Percentiles rank a stretch among this genome's conserved stretches.
Evolutionary conservation across 2,113 vertebrate genomes (phyloP).

Genomic region (Harpagus bidentatus): DNA sequence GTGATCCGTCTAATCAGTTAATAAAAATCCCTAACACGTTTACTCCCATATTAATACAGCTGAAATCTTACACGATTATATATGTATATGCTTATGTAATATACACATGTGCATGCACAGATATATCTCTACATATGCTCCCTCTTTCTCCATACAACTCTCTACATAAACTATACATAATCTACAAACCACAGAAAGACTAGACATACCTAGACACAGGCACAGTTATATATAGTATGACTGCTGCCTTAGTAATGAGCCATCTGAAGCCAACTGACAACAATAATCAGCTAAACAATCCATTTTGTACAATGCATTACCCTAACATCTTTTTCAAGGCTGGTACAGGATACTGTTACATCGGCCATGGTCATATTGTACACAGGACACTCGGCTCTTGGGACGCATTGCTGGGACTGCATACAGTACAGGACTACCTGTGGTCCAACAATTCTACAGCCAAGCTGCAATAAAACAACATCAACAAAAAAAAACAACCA

Average conservation of each 20-base stretch:
- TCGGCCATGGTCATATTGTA: constrained; percentile 95
- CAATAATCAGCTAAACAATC: accelerated
- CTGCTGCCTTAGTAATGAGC: not conserved
- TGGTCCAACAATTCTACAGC: constrained; percentile 92
- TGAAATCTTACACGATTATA: not conserved
- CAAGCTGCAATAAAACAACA: constrained; percentile 73
- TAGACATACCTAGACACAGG: not conserved
- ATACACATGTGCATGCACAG: not conserved
- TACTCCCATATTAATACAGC: not conserved
- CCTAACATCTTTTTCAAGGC: constrained; percentile 87
- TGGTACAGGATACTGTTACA: constrained; percentile 90
- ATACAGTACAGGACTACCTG: constrained; percentile 92
- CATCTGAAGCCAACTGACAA: not conserved
- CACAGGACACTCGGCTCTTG: constrained; percentile 89
- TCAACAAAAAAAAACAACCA: not conserved
- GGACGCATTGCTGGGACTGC: constrained; percentile 86
- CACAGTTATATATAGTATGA: not conserved
- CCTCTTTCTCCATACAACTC: not conserved
- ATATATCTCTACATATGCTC: not conserved
- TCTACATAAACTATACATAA: not conserved
- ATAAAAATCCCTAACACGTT: not conserved
- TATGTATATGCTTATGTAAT: not conserved
- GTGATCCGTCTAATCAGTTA: not conserved
- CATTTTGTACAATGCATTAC: constrained; percentile 57
- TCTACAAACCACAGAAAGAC: not conserved